A percentile compares a stretch with the other conserved stretches of the same genome.
These are phyloP conservation scores for Hemitrygon akajei DNA, from an alignment of 2,797 vertebrate genomes.

Conservation along the genomic window DNA sequence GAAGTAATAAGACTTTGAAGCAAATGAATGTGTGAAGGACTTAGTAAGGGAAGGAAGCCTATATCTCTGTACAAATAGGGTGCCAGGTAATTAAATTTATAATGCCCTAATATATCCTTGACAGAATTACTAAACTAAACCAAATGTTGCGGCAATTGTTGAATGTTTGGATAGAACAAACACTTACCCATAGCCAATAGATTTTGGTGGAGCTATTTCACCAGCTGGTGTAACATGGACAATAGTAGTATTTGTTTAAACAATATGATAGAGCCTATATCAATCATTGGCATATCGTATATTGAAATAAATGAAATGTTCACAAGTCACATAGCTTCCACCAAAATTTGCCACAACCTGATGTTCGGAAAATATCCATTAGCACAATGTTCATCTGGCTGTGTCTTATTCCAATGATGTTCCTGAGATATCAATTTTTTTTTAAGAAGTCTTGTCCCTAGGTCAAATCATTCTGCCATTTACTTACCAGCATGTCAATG, in stretches of 20 bases:
- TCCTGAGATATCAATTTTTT: background rate
- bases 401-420: background rate
- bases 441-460: too few species aligned
- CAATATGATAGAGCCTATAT: background rate
- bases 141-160: too few species aligned
- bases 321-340: background rate
- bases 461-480: background rate
- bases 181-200: background rate
- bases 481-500: background rate
- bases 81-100: background rate
- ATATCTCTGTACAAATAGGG: background rate
- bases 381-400: background rate
- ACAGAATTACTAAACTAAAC: background rate
- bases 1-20: background rate
- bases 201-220: background rate
- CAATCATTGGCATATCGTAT: background rate
- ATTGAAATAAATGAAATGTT: background rate
- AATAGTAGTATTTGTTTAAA: background rate
- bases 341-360: background rate
- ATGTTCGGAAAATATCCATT: background rate
- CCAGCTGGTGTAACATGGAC: background rate
- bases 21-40: background rate
- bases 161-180: background rate
- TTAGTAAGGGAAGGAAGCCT: background rate
- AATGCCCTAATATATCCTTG: background rate